These are phyloP conservation scores for Brachypodius melanocephalos DNA, from an alignment of 2,113 vertebrate species.

Conservation along the genomic window DNA sequence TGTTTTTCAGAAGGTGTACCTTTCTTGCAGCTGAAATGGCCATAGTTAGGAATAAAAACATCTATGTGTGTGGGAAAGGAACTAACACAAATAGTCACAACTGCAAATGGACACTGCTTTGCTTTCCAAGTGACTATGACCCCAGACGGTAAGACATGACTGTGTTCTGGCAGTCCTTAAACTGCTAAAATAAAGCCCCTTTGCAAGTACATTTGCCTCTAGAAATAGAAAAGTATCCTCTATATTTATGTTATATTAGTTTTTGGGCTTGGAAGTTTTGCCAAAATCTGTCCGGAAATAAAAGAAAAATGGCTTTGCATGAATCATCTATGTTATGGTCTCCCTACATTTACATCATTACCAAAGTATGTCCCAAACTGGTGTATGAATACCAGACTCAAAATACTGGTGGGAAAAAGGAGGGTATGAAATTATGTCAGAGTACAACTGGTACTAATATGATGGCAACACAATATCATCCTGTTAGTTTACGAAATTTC, in stretches of 20 bases:
- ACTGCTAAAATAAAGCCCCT: constrained; percentile 38
- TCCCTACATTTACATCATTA: constrained; percentile 72
- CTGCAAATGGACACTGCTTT: not conserved
- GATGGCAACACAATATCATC: constrained; percentile 29
- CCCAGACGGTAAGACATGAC: not conserved
- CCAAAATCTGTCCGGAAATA: constrained; percentile 60
- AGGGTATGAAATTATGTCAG: constrained; percentile 67
- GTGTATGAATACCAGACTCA: constrained; percentile 58
- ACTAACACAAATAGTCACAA: not conserved
- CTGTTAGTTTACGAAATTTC: not conserved
- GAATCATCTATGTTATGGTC: constrained; percentile 68
- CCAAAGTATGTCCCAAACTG: constrained; percentile 72
- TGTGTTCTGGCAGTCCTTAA: not conserved
- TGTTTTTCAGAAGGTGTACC: not conserved
- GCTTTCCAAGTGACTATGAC: not conserved
- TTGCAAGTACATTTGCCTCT: constrained; percentile 54
- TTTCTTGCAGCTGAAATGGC: not conserved
- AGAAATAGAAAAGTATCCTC: constrained; percentile 72
- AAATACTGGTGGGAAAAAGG: constrained; percentile 43
- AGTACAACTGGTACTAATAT: constrained; percentile 36
- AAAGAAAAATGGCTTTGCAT: constrained; percentile 34
- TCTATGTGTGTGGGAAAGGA: not conserved
- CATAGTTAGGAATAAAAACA: not conserved
- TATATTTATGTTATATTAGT: constrained; percentile 74
- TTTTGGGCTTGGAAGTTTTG: constrained; percentile 58